These are phyloP conservation scores for Hypotaenidia philippensis DNA, from an alignment of 2,797 vertebrate genomes.

Conservation along the genomic window DNA sequence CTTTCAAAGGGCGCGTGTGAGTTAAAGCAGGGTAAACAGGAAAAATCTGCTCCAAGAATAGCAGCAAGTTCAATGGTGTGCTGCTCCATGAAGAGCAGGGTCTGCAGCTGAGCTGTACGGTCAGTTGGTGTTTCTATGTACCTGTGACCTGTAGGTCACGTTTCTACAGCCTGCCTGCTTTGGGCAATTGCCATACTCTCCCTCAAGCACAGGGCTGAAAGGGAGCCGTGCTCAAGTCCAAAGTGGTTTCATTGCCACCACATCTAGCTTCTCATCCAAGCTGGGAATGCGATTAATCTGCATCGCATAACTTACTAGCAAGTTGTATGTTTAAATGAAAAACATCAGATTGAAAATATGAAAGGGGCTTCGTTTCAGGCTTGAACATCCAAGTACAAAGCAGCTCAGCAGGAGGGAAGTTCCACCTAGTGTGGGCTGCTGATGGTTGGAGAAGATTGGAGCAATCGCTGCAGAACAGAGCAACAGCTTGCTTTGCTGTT, in stretches of 20 bases:
- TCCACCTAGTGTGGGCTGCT: neutral
- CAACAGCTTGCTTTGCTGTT: neutral
- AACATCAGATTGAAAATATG: neutral
- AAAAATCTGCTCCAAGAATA: neutral
- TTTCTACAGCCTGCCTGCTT: neutral
- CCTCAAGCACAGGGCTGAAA: neutral
- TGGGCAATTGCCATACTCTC: neutral
- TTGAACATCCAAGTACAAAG: neutral
- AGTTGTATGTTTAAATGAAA: neutral
- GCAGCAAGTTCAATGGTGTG: neutral
- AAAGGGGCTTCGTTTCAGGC: neutral
- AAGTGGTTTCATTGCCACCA: neutral
- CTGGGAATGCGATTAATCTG: neutral
- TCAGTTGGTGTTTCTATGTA: neutral
- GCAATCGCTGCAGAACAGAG: neutral
- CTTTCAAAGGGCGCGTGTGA: neutral
- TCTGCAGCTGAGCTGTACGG: neutral
- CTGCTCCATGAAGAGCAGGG: neutral
- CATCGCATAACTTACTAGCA: neutral
- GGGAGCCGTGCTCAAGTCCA: neutral
- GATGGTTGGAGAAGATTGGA: neutral
- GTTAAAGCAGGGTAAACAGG: neutral
- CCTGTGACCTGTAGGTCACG: neutral
- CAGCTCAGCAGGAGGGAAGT: neutral
- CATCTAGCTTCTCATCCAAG: neutral